Conservation (phyloP, 2,888 invertebrate species). For the Teleiodes luculella region DNA sequence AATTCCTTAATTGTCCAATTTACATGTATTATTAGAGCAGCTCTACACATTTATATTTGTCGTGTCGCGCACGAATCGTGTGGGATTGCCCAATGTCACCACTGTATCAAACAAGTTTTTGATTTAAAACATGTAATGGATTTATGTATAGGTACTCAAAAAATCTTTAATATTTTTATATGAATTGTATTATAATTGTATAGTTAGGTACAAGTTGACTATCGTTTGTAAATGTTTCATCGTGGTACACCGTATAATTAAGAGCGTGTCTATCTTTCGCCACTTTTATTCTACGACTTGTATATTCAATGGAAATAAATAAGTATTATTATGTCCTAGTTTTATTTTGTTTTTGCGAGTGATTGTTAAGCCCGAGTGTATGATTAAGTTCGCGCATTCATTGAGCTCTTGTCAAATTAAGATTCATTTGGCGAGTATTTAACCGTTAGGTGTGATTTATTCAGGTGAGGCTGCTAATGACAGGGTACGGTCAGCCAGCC, state of each 20-base stretch:
- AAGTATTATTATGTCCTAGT: slow-evolving; percentile 51
- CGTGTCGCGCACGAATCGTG: not conserved
- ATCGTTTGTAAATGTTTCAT: slow-evolving; percentile 25
- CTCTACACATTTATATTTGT: not conserved
- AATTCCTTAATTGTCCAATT: not conserved
- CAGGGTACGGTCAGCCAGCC: not conserved
- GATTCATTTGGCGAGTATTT: slow-evolving; percentile 52
- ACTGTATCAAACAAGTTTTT: slow-evolving; percentile 10
- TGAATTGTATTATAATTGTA: slow-evolving; percentile 33
- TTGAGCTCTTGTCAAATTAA: slow-evolving; percentile 58
- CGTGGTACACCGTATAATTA: slow-evolving; percentile 31
- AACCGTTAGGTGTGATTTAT: slow-evolving; percentile 58
- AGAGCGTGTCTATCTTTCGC: slow-evolving; percentile 44
- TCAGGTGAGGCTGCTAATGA: slow-evolving; percentile 54
- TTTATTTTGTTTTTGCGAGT: slow-evolving; percentile 27
- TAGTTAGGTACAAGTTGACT: slow-evolving; percentile 26
- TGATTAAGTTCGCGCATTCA: slow-evolving; percentile 60
- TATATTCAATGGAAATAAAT: slow-evolving; percentile 60
- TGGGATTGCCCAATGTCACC: slow-evolving; percentile 5
- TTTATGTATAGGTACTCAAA: slow-evolving; percentile 10
- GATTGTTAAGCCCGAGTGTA: slow-evolving; percentile 40
- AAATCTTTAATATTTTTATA: slow-evolving; percentile 44
- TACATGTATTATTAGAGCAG: not conserved
- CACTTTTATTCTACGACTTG: slow-evolving; percentile 52
- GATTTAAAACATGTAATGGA: not conserved